These are phyloP conservation scores for Tribolium freemani DNA, from an alignment of 2,888 invertebrate species.

Conservation along the genomic window DNA sequence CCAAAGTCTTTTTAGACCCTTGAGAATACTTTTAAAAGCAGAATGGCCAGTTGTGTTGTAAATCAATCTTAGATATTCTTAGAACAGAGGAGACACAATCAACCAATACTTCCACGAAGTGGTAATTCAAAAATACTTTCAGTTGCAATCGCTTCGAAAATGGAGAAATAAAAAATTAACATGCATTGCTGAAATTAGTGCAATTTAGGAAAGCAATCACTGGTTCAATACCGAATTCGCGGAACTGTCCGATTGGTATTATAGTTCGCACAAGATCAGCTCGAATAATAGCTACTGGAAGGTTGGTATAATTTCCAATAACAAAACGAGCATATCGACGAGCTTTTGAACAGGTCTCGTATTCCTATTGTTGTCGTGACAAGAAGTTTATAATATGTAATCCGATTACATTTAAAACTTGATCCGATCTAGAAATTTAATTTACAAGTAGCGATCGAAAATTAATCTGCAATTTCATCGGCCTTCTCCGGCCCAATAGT, in stretches of 20 bases:
- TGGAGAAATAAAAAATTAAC: no score
- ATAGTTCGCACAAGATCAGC: not conserved
- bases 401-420: constrained; percentile 36
- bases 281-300: constrained; percentile 1
- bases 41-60: no score
- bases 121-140: no score
- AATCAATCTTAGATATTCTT: no score
- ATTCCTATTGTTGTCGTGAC: constrained; percentile 31
- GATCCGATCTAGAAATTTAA: constrained; percentile 38
- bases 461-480: constrained; percentile 35
- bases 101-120: no score
- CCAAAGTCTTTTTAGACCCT: no score
- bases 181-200: no score
- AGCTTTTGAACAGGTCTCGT: constrained; percentile 15
- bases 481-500: constrained; percentile 5
- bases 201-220: no score
- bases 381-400: constrained; percentile 35
- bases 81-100: no score
- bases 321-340: constrained; percentile 24
- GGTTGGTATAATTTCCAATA: constrained; percentile 16
- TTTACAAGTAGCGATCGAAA: constrained; percentile 39
- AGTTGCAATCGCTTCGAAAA: no score
- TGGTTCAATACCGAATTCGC: not conserved
- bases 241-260: not conserved
- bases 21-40: no score